Base-by-base conservation (phyloP, 2,113 vertebrate species). In the Tinamus guttatus region DNA sequence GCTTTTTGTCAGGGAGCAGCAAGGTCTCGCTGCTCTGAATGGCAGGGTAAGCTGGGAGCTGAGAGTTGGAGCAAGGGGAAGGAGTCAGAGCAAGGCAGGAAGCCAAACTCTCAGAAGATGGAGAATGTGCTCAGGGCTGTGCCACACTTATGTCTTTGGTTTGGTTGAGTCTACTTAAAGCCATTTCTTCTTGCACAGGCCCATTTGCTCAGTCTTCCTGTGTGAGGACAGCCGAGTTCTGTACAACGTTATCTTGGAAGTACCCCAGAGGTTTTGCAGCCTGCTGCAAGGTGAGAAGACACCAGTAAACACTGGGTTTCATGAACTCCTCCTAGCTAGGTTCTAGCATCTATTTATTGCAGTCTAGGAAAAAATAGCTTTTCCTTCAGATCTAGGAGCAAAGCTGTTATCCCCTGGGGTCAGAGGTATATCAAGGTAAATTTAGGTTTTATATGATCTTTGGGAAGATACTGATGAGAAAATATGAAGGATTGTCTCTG, bases 101-200 rank as follows among this genome's bases (percentile, higher is more conserved):
- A 82, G n/a, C 28, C 28, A 62, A 0, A 52, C 11, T 3, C 4
- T 8, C 9, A 68, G 43, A 34, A 84, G 19, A 30, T 27, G 16
- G 12, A 62, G n/a, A 77, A 28, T 34, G 28, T 32, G 18, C 28
- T 38, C 36, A 41, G 25, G 59, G 36, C 38, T 24, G 21, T 93
- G 59, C 17, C 1, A 0, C 10, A 56, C 18, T 81, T 75, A 24
- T 38, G 0, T 62, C 7, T 36, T 25, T 13, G 25, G 45, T 34
- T 11, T 51, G 24, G 16, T 27, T 8, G 32, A 52, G 56, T 4
- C 32, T 87, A 13, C 36, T 54, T 34, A 27, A 4, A 62, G 64
- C 32, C 22, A 2, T 36, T 20, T 91, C 17, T 41, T 83, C 24
- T 69, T 47, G 49, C 32, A 62, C 74, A 89, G 38, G 21, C 11